A percentile compares a stretch with the other conserved stretches of the same genome.
Evolutionary conservation across 1,140 invertebrate genomes (phyloP).

Genomic region (Latrodectus geometricus): DNA sequence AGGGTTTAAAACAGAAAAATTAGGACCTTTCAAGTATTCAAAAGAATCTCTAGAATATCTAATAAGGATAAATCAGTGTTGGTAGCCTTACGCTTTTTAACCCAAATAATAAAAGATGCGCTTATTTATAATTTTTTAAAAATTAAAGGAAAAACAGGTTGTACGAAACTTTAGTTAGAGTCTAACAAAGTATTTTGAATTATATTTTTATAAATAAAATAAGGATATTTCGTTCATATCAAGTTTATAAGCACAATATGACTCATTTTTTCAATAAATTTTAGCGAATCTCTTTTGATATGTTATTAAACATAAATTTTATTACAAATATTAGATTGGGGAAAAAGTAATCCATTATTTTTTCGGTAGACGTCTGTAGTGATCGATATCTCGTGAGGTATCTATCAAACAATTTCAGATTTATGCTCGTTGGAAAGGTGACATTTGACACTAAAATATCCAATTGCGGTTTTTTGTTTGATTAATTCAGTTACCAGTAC

Average conservation of each 20-base stretch:
- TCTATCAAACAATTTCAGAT: too few species aligned
- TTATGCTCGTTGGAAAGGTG: too few species aligned
- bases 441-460: too few species aligned
- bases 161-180: neutral
- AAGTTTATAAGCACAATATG: neutral
- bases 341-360: too few species aligned
- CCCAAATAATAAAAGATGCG: neutral
- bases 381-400: too few species aligned
- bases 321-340: too few species aligned
- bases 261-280: neutral
- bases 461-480: too few species aligned
- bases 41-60: neutral
- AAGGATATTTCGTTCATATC: neutral
- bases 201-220: neutral
- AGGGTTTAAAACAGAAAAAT: neutral
- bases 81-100: neutral
- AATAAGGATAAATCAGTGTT: neutral
- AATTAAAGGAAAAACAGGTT: too few species aligned
- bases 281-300: neutral
- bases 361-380: too few species aligned
- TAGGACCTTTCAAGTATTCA: neutral
- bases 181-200: neutral
- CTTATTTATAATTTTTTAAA: neutral
- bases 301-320: too few species aligned
- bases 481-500: too few species aligned